Percentiles rank a stretch among this genome's conserved stretches.
phyloP scores from a whole-genome alignment of 2,888 invertebrate genomes.

The Cyclophora punctaria region DNA sequence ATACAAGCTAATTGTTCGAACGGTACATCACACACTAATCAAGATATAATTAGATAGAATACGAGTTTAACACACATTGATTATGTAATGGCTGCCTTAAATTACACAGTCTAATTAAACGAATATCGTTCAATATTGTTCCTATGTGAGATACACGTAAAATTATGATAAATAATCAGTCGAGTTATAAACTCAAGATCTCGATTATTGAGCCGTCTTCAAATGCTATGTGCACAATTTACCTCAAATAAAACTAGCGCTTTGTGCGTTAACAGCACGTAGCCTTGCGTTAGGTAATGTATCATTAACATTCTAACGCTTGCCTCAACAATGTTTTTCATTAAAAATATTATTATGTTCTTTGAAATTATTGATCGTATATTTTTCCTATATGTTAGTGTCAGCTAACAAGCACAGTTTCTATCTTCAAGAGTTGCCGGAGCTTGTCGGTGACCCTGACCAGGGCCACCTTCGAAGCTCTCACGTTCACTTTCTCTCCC shows the following conservation, averaged over 20 bases:
- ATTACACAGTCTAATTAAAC: slow-evolving; percentile 61
- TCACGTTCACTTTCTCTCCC: slow-evolving; percentile 85
- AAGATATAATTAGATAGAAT: slow-evolving; percentile 11
- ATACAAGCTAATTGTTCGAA: slow-evolving; percentile 33
- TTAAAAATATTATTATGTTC: too few species aligned
- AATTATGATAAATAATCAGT: slow-evolving; percentile 53
- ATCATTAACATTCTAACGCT: too few species aligned
- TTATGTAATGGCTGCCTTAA: slow-evolving; percentile 60
- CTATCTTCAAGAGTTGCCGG: slow-evolving; percentile 86
- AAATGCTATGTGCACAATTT: slow-evolving; percentile 16
- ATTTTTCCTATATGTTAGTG: slow-evolving; percentile 31
- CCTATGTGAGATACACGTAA: slow-evolving; percentile 61
- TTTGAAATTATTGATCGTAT: too few species aligned
- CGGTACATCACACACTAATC: slow-evolving; percentile 25
- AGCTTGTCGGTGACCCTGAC: slow-evolving; percentile 90
- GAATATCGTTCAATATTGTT: slow-evolving; percentile 60
- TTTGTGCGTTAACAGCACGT: too few species aligned
- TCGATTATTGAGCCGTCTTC: slow-evolving; percentile 48
- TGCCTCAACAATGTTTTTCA: too few species aligned
- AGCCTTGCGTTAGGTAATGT: too few species aligned
- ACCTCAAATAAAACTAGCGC: slow-evolving; percentile 6
- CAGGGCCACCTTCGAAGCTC: slow-evolving; percentile 86
- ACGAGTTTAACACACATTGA: slow-evolving; percentile 21
- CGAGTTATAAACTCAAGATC: slow-evolving; percentile 51
- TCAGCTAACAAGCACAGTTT: slow-evolving; percentile 82